phyloP scores from a whole-genome alignment of 2,888 invertebrate genomes.

The Trissolcus japonicus region DNA sequence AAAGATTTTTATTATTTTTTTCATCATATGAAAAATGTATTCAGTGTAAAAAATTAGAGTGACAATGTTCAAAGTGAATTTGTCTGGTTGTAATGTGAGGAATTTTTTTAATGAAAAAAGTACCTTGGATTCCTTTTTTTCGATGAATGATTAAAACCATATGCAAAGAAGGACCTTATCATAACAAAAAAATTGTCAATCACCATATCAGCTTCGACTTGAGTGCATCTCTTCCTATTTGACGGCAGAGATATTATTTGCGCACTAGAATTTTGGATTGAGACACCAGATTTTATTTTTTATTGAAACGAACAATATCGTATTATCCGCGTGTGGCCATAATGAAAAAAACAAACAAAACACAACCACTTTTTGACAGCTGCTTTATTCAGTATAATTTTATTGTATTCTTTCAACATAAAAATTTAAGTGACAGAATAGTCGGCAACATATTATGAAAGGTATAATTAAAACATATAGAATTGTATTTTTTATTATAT shows the following conservation, averaged over 20 bases:
- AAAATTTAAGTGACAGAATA: too few species aligned
- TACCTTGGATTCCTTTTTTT: conserved; percentile 23
- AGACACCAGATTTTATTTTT: conserved; percentile 28
- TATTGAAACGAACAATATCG: conserved; percentile 10
- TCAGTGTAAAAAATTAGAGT: background rate
- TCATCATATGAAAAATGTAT: too few species aligned
- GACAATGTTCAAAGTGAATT: background rate
- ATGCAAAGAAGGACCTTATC: conserved; percentile 13
- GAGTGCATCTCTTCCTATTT: conserved; percentile 12
- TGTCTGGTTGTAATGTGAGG: background rate
- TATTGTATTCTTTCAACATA: too few species aligned
- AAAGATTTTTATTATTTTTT: background rate
- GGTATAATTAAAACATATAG: too few species aligned
- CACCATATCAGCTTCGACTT: conserved; percentile 20
- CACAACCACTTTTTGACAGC: conserved; percentile 22
- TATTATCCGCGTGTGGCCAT: conserved; percentile 23
- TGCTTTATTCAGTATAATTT: too few species aligned
- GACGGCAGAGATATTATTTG: conserved; percentile 21
- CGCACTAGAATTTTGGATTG: conserved; percentile 52
- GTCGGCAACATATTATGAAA: too few species aligned
- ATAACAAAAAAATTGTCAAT: conserved; percentile 15
- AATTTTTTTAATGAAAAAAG: background rate
- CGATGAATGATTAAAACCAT: conserved; percentile 13
- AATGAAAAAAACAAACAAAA: conserved; percentile 35
- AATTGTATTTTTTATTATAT: too few species aligned